phyloP scores from a whole-genome alignment of 2,888 invertebrate genomes.

The Tipula vernalis region DNA sequence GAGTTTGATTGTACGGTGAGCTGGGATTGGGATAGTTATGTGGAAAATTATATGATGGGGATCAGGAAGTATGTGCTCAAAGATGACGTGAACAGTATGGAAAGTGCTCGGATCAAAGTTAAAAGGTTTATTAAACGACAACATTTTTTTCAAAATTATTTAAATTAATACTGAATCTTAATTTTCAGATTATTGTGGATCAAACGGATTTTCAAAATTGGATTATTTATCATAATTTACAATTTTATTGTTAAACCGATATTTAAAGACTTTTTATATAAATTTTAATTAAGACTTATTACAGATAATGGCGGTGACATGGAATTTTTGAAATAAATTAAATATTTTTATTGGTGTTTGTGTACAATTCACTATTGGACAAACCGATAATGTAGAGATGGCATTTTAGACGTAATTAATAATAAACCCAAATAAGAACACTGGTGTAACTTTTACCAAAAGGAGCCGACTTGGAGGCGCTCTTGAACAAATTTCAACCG shows the following conservation, averaged over 20 bases:
- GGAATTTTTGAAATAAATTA: background rate
- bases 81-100: slow-evolving; percentile 53
- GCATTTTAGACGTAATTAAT: too few species aligned
- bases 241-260: background rate
- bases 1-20: slow-evolving; percentile 54
- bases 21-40: slow-evolving; percentile 67
- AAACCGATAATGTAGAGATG: too few species aligned
- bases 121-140: slow-evolving; percentile 39
- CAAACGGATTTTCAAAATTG: slow-evolving; percentile 44
- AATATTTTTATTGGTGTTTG: too few species aligned
- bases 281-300: background rate
- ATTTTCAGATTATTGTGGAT: slow-evolving; percentile 54
- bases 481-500: too few species aligned
- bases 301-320: background rate
- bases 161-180: slow-evolving; percentile 9
- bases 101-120: slow-evolving; percentile 49
- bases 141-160: background rate
- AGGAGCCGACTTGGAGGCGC: too few species aligned
- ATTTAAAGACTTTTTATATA: background rate
- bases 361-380: too few species aligned
- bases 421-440: too few species aligned
- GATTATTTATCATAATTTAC: slow-evolving; percentile 9
- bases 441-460: too few species aligned
- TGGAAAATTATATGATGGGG: slow-evolving; percentile 70
- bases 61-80: slow-evolving; percentile 72